These are phyloP conservation scores for Physella acuta DNA, from an alignment of 1,140 invertebrate genomes.

Conservation along the genomic window DNA sequence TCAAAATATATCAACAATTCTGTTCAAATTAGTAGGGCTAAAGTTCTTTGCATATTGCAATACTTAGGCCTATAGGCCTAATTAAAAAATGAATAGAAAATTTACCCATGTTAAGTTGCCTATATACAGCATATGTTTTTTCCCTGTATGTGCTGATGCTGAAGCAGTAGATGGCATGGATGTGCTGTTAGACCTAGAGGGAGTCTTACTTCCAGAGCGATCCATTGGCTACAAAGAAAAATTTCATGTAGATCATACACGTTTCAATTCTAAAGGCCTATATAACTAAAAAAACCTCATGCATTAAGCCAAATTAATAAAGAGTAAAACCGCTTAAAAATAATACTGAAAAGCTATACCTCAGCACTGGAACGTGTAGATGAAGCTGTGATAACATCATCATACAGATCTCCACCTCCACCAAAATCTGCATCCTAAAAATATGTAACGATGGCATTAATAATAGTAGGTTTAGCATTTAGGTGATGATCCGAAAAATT, in stretches of 20 bases:
- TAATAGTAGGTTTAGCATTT: too few species aligned
- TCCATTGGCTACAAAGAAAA: constrained; percentile 26
- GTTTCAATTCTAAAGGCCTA: too few species aligned
- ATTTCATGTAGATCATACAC: background rate
- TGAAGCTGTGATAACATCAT: constrained; percentile 86
- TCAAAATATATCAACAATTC: too few species aligned
- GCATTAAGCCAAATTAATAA: too few species aligned
- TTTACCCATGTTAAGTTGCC: constrained; percentile 83
- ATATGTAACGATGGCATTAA: too few species aligned
- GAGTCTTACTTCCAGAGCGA: constrained; percentile 22
- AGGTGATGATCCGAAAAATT: too few species aligned
- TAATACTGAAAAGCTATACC: constrained; percentile 18
- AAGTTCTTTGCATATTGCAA: too few species aligned
- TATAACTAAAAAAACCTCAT: too few species aligned
- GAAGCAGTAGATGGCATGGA: constrained; percentile 33
- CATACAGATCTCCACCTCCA: constrained; percentile 86
- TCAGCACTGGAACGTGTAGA: constrained; percentile 18
- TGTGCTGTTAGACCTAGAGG: constrained; percentile 26
- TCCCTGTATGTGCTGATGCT: constrained; percentile 49
- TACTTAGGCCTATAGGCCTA: too few species aligned
- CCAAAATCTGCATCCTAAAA: constrained; percentile 72
- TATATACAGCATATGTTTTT: constrained; percentile 84
- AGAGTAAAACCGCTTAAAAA: too few species aligned
- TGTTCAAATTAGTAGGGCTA: too few species aligned
- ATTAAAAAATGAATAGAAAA: constrained; percentile 1